Evolutionary conservation across 1,140 invertebrate genomes (phyloP), one percentile per base, ranked within the genome.

Genomic region (Drosophila nigrodunni): DNA sequence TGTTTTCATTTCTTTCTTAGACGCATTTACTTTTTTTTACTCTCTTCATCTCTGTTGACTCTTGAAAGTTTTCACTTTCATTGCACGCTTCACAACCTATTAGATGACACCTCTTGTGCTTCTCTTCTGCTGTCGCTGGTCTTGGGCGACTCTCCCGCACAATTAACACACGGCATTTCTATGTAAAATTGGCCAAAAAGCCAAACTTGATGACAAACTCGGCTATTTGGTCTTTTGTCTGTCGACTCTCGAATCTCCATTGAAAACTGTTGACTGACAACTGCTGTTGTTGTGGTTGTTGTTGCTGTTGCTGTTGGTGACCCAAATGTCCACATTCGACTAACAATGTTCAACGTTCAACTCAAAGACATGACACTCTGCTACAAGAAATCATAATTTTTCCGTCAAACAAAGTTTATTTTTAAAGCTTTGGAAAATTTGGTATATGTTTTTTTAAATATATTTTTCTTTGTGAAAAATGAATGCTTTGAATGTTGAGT

Each of bases 61-160:
- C n/a, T 44, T 55, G 18, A 46, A 15, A 69, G 58, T 74, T 74
- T 74, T 74, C 72, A 74, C 72, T 74, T 74, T 74, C 72, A 30
- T 74, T 61, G 44, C 46, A 30, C 10, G 9, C 13, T 50, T 39
- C 37, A 39, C 49, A 39, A 43, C 15, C 39, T 21, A 41, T 66
- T 73, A 52, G 71, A 50, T 59, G 62, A 5, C 70, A 54, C 55
- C 37, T 11, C 13, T 10, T 21, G 4, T 5, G 25, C 25, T 41
- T 64, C 47, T 30, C 30, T 52, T 52, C 10, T 30, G 34, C 21
- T 18, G 3, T 11, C 7, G 44, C 50, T 44, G 7, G 15, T 57
- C 21, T 41, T 57, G 7, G 30, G 13, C 25, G 34, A 49, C 55
- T 60, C 71, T 74, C 65, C 43, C 59, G 50, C 72, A 44, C 37